Evolutionary conservation across 1,140 invertebrate genomes (phyloP), one percentile per base, ranked within the genome.

Genomic region (Platyscapa corneri): DNA sequence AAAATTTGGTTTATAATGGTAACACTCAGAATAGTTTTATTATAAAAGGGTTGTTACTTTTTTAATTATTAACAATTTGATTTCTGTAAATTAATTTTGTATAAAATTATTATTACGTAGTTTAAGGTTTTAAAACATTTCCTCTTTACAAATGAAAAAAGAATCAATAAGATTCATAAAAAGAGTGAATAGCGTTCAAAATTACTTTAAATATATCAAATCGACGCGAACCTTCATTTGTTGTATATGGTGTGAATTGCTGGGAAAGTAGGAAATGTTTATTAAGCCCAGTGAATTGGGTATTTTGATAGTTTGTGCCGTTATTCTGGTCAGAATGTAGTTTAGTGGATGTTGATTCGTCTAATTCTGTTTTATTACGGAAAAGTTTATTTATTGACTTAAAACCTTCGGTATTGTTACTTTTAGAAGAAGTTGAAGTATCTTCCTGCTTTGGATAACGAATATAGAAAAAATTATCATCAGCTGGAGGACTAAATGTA

Each of bases 391-490:
- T 90, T 20, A 92, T 91, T 10, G 89, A 87, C 72, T 89, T 90
- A 67, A 90, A 91, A 34, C 89, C 88, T n/a, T 90, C 88, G 86
- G 60, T 82, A 18, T 20, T 60, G 46, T 37, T 74, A 10, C 0
- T 70, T 0, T 81, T 67, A 23, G n/a, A 72, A 18, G 85, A 30
- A 8, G 67, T 75, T 77, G 83, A 56, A n/a, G 88, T 80, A 64
- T 88, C 88, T 85, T 89, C 88, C 12, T 90, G 82, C 56, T 92
- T 93, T 0, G 95, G 94, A 89, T 96, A 96, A 37, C 94, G 94
- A 85, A 96, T 95, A 85, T 94, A 95, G 89, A 96, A 96, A 67
- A 94, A 95, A 86, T 96, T 96, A 89, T 96, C 96, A 70, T 95
- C 94, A 23, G 95, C 95, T 23, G 96, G 95, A 34, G 96, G 96